Base-by-base conservation (phyloP, 37 sponge, comb jelly and placozoan genomes). In the Dysidea cf. avara region DNA sequence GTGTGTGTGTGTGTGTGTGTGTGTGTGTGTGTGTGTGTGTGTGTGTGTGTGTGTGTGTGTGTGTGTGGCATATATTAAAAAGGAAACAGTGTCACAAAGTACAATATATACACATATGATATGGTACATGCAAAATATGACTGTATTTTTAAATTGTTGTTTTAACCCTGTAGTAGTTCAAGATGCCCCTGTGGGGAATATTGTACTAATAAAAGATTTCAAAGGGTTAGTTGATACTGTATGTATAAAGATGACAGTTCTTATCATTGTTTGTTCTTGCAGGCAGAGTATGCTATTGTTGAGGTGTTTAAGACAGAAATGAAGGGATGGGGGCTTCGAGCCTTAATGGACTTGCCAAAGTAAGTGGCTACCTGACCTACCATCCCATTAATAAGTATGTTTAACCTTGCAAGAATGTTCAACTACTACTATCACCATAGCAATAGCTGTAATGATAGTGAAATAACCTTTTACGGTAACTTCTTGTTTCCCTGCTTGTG, bases 311-410 rank as follows among this genome's bases (percentile, higher is more conserved):
- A 83, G 68, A 94, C 99, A 17, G 93, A 86, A 64, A 73, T 69
- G 54, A 98, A 98, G 56, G 99, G 99, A 6, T 98, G 92, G 92
- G 99, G 99, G 7, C 65, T 98, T 51, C 43, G 81, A 28, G 88
- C 95, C 7, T 20, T 47, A 7, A 43, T 79, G 53, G 79, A 74
- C 52, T 82, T 94, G 12, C 34, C 72, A 59, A 36, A 53, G 89
- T 88, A 20, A 83, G 89, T 57, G 14, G 4, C 5, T 43, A 9
- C 5, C 9, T 43, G 46, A n/a, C n/a, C n/a, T n/a, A n/a, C n/a
- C n/a, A n/a, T n/a, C n/a, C n/a, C n/a, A n/a, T n/a, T n/a, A n/a
- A n/a, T n/a, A n/a, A n/a, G n/a, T n/a, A n/a, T n/a, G n/a, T n/a
- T n/a, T n/a, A n/a, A n/a, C n/a, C n/a, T n/a, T n/a, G n/a, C n/a